Conservation (phyloP, 2,888 invertebrate species). For the Lochmaea crataegi region DNA sequence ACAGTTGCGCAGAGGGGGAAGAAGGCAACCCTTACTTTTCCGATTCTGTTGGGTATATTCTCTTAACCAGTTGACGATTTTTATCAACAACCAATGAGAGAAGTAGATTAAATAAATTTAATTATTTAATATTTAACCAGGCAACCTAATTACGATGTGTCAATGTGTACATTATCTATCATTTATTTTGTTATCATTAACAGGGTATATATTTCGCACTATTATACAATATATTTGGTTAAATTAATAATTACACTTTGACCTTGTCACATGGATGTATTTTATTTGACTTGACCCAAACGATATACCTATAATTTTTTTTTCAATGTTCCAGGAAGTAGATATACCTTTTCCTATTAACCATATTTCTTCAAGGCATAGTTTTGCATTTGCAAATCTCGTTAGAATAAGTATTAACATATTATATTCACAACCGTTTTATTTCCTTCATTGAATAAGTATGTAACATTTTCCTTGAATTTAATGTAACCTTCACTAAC, state of each 20-base stretch:
- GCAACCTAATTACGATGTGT: too few species aligned
- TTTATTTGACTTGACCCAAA: background rate
- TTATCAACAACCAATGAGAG: too few species aligned
- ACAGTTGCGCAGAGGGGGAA: too few species aligned
- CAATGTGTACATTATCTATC: too few species aligned
- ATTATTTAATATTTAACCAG: too few species aligned
- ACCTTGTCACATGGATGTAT: background rate
- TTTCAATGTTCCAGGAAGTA: constrained; percentile 6
- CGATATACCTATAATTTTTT: background rate
- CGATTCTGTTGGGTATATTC: too few species aligned
- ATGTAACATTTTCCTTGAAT: constrained; percentile 21
- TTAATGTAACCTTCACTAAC: constrained; percentile 19
- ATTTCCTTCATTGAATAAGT: constrained; percentile 21
- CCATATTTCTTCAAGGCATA: constrained; percentile 1
- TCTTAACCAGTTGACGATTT: too few species aligned
- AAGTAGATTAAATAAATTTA: too few species aligned
- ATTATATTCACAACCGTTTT: constrained; percentile 8
- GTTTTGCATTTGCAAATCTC: background rate
- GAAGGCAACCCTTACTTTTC: too few species aligned
- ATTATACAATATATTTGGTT: background rate
- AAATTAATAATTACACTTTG: background rate
- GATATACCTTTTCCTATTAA: background rate
- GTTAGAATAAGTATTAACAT: constrained; percentile 17
- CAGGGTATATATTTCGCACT: too few species aligned
- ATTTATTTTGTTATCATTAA: too few species aligned